Evolutionary conservation across 2,888 invertebrate genomes (phyloP), one percentile per base, ranked within the genome.

Genomic region (Erebia palarica): DNA sequence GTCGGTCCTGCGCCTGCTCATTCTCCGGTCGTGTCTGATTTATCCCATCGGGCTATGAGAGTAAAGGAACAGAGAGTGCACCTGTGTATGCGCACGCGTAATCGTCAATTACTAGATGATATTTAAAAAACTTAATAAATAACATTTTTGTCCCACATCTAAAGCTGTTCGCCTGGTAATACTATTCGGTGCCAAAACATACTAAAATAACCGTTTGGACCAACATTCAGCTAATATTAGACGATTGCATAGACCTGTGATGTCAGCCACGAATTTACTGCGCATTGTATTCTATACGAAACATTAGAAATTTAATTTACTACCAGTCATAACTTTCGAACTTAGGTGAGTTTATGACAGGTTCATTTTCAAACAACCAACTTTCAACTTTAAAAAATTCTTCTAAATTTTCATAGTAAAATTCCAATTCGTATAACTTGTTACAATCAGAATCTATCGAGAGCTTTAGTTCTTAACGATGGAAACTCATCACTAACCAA

Each of bases 201-300:
- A 78, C 81, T 80, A 78, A 82, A 82, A 84, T 79, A 83, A 79
- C 77, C 81, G 80, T 82, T 80, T 80, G 76, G 78, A 76, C 73
- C 74, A 75, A 74, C 73, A 75, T 74, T 78, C 78, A 76, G 78
- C 84, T 86, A 87, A 84, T 85, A 84, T 84, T 87, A 85, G 85
- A 81, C 75, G 75, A 77, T 79, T 82, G 80, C 82, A 83, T 78
- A 77, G 78, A 77, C 78, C 79, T 83, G 63, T 63, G 83, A 85
- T 84, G 85, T 84, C 84, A 84, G 80, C 78, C 72, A 78, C 79
- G 73, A 79, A 79, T 80, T 77, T 77, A 67, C 70, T 68, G 67
- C 51, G 60, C 65, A 60, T 70, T 68, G 55, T 65, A 27, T 63
- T 61, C 65, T 18, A 18, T 16, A n/a, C 11, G 18, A 42, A 42